Evolutionary conservation across 2,113 vertebrate genomes (phyloP), one percentile per base, ranked within the genome.

Genomic region (Crocuta crocuta): DNA sequence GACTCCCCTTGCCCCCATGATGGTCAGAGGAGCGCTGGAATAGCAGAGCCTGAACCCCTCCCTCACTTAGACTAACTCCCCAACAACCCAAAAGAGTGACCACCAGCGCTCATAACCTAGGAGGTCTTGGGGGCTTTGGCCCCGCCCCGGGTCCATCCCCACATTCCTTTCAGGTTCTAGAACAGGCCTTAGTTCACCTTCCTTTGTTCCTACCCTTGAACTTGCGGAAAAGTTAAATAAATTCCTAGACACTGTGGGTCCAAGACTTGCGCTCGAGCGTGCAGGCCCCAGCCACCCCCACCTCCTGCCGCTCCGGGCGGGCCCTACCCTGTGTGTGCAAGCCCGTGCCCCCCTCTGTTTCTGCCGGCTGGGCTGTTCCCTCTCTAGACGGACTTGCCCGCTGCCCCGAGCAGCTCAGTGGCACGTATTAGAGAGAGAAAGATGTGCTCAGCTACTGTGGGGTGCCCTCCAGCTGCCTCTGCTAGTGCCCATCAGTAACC

Each of bases 381-480:
- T 73, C 71, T 53, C 50, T 65, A 26, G 4, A 85, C 28, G 43
- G 90, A 63, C 26, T 53, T 71, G 24, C 23, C 96, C 82, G 9
- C 1, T 1, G 39, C 94, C 87, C 70, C 10, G 70, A 95, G 94
- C 70, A 97, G 91, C 79, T 94, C 79, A 35, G 79, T 45, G 63
- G 91, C 93, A 65, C 84, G 83, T 79, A 79, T 66, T 17, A 91
- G 80, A 81, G 95, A 94, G 13, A 95, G 55, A 96, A 91, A 92
- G 79, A 96, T 94, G 74, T 78, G 81, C 96, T 86, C 53, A 86
- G 92, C 92, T 94, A 53, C 91, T 74, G 73, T 65, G 91, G 84
- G 81, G 95, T 71, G 94, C 97, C 97, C 97, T 91, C 89, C 68
- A 98, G 97, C 98, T 87, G 91, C 96, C 95, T 96, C 91, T 97